Evolutionary conservation across 2,797 vertebrate genomes (phyloP), one percentile per base, ranked within the genome.

Genomic region (Neoniphon sammara): DNA sequence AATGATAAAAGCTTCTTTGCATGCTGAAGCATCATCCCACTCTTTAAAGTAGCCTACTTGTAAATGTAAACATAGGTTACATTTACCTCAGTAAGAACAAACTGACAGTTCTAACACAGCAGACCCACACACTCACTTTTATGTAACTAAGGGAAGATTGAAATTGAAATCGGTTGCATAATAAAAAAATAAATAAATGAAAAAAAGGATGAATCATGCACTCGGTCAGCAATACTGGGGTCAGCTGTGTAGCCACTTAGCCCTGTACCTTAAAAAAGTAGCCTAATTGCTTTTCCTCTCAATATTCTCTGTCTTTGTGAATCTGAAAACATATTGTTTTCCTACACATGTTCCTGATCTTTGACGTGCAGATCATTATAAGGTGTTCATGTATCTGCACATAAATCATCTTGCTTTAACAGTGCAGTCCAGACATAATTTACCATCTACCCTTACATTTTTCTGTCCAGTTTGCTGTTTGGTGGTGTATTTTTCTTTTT

Each of bases 51-150:
- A 31, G 30, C 30, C 30, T 31, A 73, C 61, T 60, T 55, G 42
- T 61, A 72, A 75, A 78, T 55, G 42, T 61, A 72, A 75, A 79
- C 60, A 75, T 23, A 46, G 63, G 66, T 73, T 78, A 30, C 57
- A 39, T 53, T 73, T 57, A 21, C 31, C 69, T 57, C 52, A 27
- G 34, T 61, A 42, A 57, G 39, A 14, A 42, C 30, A 20, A 20
- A 2, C 12, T 50, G 34, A 5, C 53, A 59, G 64, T 44, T 23
- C 30, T 10, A 36, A 66, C 46, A 64, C 60, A 65, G 70, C 44
- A 46, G 80, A 81, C 63, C 73, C 86, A 80, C 71, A 63, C 70
- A 20, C 58, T 63, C 44, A 79, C 72, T 58, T 83, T 83, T 34
- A 73, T 61, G 42, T 75, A 75, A 80, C 65, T 17, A 31, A 39